phyloP scores from a whole-genome alignment of 1,140 invertebrate species.

The Formica exsecta region DNA sequence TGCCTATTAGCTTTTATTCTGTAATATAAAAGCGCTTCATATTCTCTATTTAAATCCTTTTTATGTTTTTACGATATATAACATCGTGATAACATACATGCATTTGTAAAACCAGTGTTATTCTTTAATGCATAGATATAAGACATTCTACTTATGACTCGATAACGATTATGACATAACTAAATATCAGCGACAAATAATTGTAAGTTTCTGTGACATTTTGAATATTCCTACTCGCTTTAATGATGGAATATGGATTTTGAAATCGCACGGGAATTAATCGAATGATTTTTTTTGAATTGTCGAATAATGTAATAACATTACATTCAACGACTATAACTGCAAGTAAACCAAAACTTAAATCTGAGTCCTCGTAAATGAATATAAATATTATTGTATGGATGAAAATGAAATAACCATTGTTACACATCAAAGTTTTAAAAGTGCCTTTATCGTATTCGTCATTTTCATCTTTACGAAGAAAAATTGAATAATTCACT shows the following conservation, averaged over 20 bases:
- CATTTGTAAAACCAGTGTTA: slow-evolving; percentile 64
- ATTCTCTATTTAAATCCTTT: slow-evolving; percentile 39
- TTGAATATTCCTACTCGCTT: neutral
- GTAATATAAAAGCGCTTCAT: slow-evolving; percentile 40
- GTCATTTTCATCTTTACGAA: slow-evolving; percentile 54
- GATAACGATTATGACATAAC: neutral
- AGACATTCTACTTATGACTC: slow-evolving; percentile 25
- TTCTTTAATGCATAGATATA: slow-evolving; percentile 36
- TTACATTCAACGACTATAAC: neutral
- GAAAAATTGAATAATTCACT: slow-evolving; percentile 2
- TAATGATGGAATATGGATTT: neutral
- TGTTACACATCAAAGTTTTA: slow-evolving; percentile 54
- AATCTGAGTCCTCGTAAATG: neutral
- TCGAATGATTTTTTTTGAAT: neutral
- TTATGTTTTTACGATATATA: slow-evolving; percentile 10
- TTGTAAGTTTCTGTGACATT: neutral
- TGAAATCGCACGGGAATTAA: neutral
- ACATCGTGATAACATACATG: slow-evolving; percentile 39
- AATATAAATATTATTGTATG: slow-evolving; percentile 11
- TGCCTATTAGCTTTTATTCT: slow-evolving; percentile 41
- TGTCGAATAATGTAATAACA: slow-evolving; percentile 25
- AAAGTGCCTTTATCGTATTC: slow-evolving; percentile 70
- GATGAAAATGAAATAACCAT: slow-evolving; percentile 34
- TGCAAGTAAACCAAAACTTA: neutral
- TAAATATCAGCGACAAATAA: neutral